Conservation (phyloP, 2,888 invertebrate species). For the Caenorhabditis doughertyi region DNA sequence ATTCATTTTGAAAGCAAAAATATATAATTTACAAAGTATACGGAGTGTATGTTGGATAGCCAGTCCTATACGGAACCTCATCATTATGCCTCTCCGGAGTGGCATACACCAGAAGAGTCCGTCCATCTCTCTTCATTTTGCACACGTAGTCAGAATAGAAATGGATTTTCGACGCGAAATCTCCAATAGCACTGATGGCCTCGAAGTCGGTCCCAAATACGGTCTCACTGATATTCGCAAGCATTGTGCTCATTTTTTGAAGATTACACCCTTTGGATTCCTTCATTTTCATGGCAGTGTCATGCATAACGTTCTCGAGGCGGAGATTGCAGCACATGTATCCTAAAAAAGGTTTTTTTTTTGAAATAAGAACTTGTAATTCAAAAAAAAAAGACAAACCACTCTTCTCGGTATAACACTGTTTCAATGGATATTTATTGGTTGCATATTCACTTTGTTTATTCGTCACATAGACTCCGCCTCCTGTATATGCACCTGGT, state of each 20-base stretch:
- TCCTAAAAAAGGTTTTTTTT: no score
- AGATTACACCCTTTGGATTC: conserved; percentile 75
- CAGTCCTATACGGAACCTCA: neutral
- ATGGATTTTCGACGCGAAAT: conserved; percentile 79
- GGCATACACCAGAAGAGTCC: conserved; percentile 73
- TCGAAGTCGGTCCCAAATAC: conserved; percentile 80
- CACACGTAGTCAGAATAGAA: conserved; percentile 77
- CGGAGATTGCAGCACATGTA: conserved; percentile 81
- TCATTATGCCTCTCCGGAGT: conserved; percentile 71
- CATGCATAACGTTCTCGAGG: conserved; percentile 78
- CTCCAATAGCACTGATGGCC: conserved; percentile 75
- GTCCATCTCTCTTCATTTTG: conserved; percentile 73
- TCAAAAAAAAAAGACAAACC: conserved; percentile 50
- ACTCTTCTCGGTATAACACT: conserved; percentile 79
- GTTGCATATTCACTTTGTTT: neutral
- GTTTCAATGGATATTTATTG: conserved; percentile 74
- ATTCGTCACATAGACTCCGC: neutral
- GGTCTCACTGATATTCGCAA: conserved; percentile 62
- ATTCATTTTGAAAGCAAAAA: neutral
- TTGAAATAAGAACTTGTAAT: no score
- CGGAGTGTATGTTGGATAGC: neutral
- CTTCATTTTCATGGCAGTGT: conserved; percentile 56
- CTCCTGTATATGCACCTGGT: no score
- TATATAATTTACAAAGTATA: conserved; percentile 2
- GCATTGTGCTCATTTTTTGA: conserved; percentile 74